Conservation (phyloP, 1,140 invertebrate genomes). For the Saccostrea echinata region DNA sequence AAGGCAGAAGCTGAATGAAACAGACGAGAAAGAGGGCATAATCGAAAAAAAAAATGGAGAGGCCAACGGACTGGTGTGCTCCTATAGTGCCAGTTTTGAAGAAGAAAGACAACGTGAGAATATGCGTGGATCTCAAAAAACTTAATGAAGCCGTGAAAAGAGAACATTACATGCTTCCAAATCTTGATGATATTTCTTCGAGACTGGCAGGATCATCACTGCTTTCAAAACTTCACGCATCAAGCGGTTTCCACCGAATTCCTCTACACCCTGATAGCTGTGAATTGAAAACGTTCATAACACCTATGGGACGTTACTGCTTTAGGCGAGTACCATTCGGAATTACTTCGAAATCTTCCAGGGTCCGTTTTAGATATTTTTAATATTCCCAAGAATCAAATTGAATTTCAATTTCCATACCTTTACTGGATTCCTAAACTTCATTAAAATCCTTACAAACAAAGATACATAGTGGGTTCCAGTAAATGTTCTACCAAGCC, state of each 20-base stretch:
- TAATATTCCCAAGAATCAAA: too few relatives aligned
- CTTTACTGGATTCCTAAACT: too few relatives aligned
- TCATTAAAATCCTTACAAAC: too few relatives aligned
- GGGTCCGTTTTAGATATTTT: too few relatives aligned
- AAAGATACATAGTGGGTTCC: too few relatives aligned
- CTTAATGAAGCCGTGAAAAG: constrained; percentile 56
- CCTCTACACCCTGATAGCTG: constrained; percentile 37
- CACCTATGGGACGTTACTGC: too few relatives aligned
- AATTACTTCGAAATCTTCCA: too few relatives aligned
- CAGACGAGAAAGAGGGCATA: constrained; percentile 58
- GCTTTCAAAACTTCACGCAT: constrained; percentile 40
- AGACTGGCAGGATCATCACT: constrained; percentile 45
- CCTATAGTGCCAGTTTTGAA: constrained; percentile 67
- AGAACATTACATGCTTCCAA: constrained; percentile 54
- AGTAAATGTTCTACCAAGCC: too few relatives aligned
- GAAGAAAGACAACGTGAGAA: constrained; percentile 50
- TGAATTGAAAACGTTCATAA: too few relatives aligned
- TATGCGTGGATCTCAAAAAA: constrained; percentile 59
- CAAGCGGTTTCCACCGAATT: too few relatives aligned
- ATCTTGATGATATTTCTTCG: constrained; percentile 52
- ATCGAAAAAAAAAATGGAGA: constrained; percentile 57
- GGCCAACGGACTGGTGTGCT: constrained; percentile 64
- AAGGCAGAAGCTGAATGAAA: constrained; percentile 68
- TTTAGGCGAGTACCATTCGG: too few relatives aligned
- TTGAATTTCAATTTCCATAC: too few relatives aligned